Evolutionary conservation across 2,113 vertebrate species (phyloP).

Genomic region (Poeciliopsis retropinna): DNA sequence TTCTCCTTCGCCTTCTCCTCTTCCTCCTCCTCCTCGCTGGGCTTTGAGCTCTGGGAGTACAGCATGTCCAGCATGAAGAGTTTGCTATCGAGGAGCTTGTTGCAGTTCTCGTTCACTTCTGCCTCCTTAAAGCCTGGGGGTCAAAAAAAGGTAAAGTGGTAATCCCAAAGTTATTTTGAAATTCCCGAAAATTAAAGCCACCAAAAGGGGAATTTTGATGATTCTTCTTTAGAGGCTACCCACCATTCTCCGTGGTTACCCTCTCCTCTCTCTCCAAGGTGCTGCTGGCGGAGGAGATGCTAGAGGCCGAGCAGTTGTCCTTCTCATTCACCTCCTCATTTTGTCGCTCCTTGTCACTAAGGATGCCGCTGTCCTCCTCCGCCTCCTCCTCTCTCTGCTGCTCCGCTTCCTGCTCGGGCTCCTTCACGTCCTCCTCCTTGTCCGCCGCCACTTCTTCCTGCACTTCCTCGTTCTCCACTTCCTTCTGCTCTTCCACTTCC

Average conservation of each 20-base stretch:
- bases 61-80: constrained; percentile 98
- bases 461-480: constrained; percentile 64
- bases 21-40: constrained; percentile 84
- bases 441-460: constrained; percentile 71
- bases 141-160: neutral
- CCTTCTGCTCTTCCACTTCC: constrained; percentile 44
- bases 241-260: constrained; percentile 85
- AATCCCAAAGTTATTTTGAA: neutral
- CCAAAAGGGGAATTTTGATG: neutral
- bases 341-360: constrained; percentile 93
- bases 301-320: constrained; percentile 90
- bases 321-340: constrained; percentile 97
- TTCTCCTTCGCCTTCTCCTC: constrained; percentile 78
- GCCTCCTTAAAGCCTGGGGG: constrained; percentile 86
- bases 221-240: constrained; percentile 23
- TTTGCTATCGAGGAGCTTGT: constrained; percentile 91
- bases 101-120: constrained; percentile 87
- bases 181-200: neutral
- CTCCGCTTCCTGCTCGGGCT: constrained; percentile 60
- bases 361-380: constrained; percentile 88
- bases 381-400: constrained; percentile 85
- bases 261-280: constrained; percentile 94
- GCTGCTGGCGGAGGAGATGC: constrained; percentile 96
- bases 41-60: constrained; percentile 93
- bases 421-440: constrained; percentile 48